These are phyloP conservation scores for Synanceia verrucosa DNA, from an alignment of 2,797 vertebrate genomes.

Conservation along the genomic window DNA sequence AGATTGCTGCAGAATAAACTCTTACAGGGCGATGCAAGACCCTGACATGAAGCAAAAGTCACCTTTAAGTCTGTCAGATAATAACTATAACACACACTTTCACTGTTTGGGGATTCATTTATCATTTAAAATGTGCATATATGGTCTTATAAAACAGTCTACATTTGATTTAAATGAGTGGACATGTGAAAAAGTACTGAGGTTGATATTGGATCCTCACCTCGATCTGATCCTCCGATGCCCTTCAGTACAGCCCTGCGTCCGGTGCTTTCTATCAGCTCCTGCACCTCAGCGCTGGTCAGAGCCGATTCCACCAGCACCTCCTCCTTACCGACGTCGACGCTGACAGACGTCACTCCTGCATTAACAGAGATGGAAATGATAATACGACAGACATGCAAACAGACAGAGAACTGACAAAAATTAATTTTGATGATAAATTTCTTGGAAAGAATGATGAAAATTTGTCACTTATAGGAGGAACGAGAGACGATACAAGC, in stretches of 20 bases:
- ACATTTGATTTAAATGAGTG: neutral
- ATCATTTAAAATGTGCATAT: no score
- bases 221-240: conserved; percentile 78
- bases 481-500: neutral
- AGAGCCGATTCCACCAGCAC: conserved; percentile 87
- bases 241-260: conserved; percentile 89
- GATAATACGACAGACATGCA: neutral
- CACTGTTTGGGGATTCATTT: no score
- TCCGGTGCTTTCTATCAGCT: conserved; percentile 87
- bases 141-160: neutral
- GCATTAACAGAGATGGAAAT: neutral
- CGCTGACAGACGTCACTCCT: conserved; percentile 83
- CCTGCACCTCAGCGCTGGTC: conserved; percentile 83
- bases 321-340: conserved; percentile 80
- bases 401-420: neutral
- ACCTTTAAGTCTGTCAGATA: no score
- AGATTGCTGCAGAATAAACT: no score
- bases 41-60: no score
- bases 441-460: neutral
- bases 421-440: neutral
- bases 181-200: neutral
- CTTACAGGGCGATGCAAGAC: no score
- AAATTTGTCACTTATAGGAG: neutral
- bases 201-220: conserved; percentile 57
- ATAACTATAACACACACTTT: no score